Evolutionary conservation across 1,140 invertebrate genomes (phyloP).

Genomic region (Pinna nobilis): DNA sequence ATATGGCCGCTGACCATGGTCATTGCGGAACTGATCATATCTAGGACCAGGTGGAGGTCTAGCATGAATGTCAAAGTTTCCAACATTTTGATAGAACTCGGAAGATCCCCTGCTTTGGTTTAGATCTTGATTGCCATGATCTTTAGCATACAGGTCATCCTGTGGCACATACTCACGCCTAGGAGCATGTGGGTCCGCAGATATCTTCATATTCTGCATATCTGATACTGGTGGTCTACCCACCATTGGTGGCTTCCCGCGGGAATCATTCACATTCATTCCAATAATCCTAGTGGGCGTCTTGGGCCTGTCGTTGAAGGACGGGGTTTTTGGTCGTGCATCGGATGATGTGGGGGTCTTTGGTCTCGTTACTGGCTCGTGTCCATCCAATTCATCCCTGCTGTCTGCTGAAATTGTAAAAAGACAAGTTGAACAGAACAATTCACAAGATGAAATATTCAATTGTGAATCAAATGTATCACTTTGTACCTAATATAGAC

Average conservation of each 20-base stretch:
- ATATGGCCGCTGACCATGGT: constrained; percentile 27
- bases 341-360: constrained; percentile 60
- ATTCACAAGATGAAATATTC: too few relatives aligned
- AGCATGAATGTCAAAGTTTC: constrained; percentile 43
- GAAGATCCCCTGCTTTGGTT: constrained; percentile 49
- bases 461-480: too few relatives aligned
- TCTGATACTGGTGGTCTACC: constrained; percentile 29
- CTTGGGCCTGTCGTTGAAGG: constrained; percentile 56
- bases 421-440: too few relatives aligned
- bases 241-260: constrained; percentile 26
- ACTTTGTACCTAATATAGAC: too few relatives aligned
- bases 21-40: constrained; percentile 51
- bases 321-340: constrained; percentile 62
- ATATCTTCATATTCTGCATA: constrained; percentile 35
- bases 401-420: too few relatives aligned
- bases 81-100: constrained; percentile 44
- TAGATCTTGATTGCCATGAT: constrained; percentile 39
- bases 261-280: constrained; percentile 36
- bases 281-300: constrained; percentile 59
- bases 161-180: constrained; percentile 39
- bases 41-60: constrained; percentile 62
- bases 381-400: constrained; percentile 42
- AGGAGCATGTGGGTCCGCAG: constrained; percentile 49
- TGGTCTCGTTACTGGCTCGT: constrained; percentile 48
- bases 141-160: constrained; percentile 41